Base-by-base conservation (phyloP, 2,888 invertebrate species). In the Dolichomitus sp. region DNA sequence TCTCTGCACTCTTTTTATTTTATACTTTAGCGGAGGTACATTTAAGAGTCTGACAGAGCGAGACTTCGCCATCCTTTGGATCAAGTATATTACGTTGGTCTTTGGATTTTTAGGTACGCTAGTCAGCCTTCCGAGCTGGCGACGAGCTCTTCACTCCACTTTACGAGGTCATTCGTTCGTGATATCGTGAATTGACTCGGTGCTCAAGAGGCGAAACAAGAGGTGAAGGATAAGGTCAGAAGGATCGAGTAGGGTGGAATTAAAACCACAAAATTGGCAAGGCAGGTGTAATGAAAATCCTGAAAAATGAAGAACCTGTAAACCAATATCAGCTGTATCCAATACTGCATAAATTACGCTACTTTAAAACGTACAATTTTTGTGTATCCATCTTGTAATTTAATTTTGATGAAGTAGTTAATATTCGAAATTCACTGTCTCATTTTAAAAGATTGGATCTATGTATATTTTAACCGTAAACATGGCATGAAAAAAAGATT, bases 11-110 rank as follows among this genome's bases (percentile, higher is more conserved):
- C 54, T 33, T 45, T 59, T 83, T 82, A 85, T 78, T 86, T 84
- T 83, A 80, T 80, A 83, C 83, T 85, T 84, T 76, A 65, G 78
- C 74, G 72, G 80, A 87, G 86, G 86, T 69, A 79, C 81, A 68
- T 85, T 83, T 68, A 79, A 75, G 65, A 57, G 54, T 48, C 57
- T 14, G n/a, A 50, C 11, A 40, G 37, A 68, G 19, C 68, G 30
- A 54, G 19, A 57, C 27, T 65, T 33, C 37, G 30, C 27, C 5
- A 40, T 45, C 57, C 70, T 27, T 48, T 59, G 30, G 7, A 33
- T 7, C 19, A 19, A 37, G 37, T 19, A 17, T 37, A 33, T 33
- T 59, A 9, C 11, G 17, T 48, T 30, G 42, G 17, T n/a, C 23
- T 72, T 59, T 6, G 11, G 54, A n/a, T 70, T n/a, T 42, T 7